Evolutionary conservation across 2,888 invertebrate species (phyloP), one percentile per base, ranked within the genome.

Genomic region (Lasioglossum marginatum): DNA sequence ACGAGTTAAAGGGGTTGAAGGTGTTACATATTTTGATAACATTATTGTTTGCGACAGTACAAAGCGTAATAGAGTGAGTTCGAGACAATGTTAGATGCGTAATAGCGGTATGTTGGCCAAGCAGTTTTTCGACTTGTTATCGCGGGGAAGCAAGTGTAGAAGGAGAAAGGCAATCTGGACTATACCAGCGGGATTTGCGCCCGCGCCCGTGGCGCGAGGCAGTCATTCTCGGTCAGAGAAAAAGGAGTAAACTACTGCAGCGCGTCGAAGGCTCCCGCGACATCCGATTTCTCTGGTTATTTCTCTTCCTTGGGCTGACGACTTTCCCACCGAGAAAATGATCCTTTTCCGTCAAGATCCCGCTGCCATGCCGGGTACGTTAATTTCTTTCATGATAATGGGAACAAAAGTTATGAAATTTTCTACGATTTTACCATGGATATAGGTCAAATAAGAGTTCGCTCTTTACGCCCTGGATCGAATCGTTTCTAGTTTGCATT

Each of bases 101-200:
- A 48, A 57, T 70, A 16, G 27, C 19, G 19, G n/a, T 34, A 4
- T 27, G 75, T 60, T 74, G 6, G 74, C 52, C 8, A 70, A 66
- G 60, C 31, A 31, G 60, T 76, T 81, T 63, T 70, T 63, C 75
- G 81, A 60, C 60, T 81, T 76, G 75, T 82, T 82, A 76, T 60
- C 82, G 48, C 40, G 63, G 63, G 71, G 81, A 37, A 31, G 82
- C 48, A 27, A 70, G 75, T 52, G 83, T 76, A 66, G 71, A 81
- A 43, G 71, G 34, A 81, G 81, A 76, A 72, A 76, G 74, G 60
- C 83, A 81, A 83, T 83, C 76, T 40, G 75, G 82, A 63, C 71
- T 66, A 60, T 52, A 63, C 83, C 75, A n/a, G 27, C 63, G 83
- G 83, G 83, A 81, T 76, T 83, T 75, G 71, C 63, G 48, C 19